Base-by-base conservation (phyloP, 2,113 vertebrate genomes). In the Seriola rivoliana region DNA sequence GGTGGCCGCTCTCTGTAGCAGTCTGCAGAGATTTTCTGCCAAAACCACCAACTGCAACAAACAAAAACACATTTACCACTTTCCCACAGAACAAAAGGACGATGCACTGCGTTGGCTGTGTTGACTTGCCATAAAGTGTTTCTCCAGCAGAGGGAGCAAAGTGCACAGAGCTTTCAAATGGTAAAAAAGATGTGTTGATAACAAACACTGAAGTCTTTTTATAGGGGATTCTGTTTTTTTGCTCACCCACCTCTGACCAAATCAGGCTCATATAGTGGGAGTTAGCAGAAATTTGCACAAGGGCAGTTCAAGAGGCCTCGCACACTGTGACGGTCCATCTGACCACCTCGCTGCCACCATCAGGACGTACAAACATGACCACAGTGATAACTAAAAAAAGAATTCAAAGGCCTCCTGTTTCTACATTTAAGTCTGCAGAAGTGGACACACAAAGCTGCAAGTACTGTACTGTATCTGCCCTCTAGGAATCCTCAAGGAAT, bases 81-180 rank as follows among this genome's bases (percentile, higher is more conserved):
- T 40, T 25, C 3, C 3, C 4, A 70, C 8, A 34, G 4, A 52
- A 19, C 5, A 55, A 8, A 62, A n/a, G 11, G 21, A 3, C 2
- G 13, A 78, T 52, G n/a, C 1, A 74, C 29, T 5, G 17, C 21
- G 4, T 16, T 8, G 3, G 36, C 9, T 6, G 32, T 11, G 50
- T 44, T 46, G 38, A 54, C 29, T 3, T 59, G 65, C 19, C 7
- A n/a, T 75, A 0, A 11, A 36, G 1, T 3, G 3, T 29, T 57
- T 71, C 3, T 66, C 87, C 89, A 89, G 77, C 63, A 92, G 87
- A 75, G 75, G 90, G 88, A 64, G 78, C 67, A 80, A 29, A 79
- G 14, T 42, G 34, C 32, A 67, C 50, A 48, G 23, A 23, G 14
- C 3, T 64, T 32, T 69, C 3, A 55, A 17, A 32, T 65, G 8